Evolutionary conservation across 2,888 invertebrate genomes (phyloP).

Genomic region (Notodonta dromedarius): DNA sequence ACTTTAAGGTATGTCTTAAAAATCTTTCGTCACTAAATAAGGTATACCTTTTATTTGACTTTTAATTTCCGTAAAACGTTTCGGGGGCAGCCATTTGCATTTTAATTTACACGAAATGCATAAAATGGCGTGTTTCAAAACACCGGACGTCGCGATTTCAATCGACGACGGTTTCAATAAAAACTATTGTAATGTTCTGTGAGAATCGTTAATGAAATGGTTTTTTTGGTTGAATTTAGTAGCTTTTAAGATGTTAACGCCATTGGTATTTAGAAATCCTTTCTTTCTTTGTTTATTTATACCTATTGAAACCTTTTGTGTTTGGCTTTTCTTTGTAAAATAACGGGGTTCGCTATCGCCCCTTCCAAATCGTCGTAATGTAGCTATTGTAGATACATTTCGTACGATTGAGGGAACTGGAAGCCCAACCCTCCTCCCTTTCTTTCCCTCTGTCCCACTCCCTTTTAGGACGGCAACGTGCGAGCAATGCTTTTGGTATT

Average conservation of each 20-base stretch:
- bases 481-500: too few relatives aligned
- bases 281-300: neutral
- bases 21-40: conserved; percentile 5
- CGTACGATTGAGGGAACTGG: too few relatives aligned
- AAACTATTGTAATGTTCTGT: conserved; percentile 17
- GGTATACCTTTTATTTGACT: conserved; percentile 21
- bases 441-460: too few relatives aligned
- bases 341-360: too few relatives aligned
- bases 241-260: conserved; percentile 3
- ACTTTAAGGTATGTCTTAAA: neutral
- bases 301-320: neutral
- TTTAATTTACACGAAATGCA: conserved; percentile 30
- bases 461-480: too few relatives aligned
- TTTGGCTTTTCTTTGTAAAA: too few relatives aligned
- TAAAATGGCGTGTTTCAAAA: conserved; percentile 40
- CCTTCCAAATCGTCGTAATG: too few relatives aligned
- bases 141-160: conserved; percentile 43
- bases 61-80: conserved; percentile 31
- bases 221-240: conserved; percentile 14
- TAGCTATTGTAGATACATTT: too few relatives aligned
- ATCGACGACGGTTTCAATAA: conserved; percentile 41
- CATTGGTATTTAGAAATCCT: neutral
- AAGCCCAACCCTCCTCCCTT: too few relatives aligned
- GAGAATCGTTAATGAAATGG: conserved; percentile 14
- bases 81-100: conserved; percentile 42